These are phyloP conservation scores for Anarhynchus alexandrinus DNA, from an alignment of 2,113 vertebrate species.

Conservation along the genomic window DNA sequence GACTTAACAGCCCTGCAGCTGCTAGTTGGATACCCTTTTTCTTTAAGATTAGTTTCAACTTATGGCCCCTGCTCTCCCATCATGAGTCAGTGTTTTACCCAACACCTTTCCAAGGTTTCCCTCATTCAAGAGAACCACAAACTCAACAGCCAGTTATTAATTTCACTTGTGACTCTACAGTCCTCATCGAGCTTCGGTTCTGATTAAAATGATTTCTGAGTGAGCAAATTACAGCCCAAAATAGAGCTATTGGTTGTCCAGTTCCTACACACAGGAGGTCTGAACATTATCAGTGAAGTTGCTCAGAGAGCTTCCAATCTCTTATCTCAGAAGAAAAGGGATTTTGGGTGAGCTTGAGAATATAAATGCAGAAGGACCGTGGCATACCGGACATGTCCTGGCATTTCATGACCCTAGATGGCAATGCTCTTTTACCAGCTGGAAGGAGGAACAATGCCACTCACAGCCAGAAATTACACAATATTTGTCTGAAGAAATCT, in stretches of 20 bases:
- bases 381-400: background rate
- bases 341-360: background rate
- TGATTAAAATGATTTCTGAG: conserved; percentile 19
- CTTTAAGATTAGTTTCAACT: conserved; percentile 15
- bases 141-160: conserved; percentile 3
- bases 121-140: background rate
- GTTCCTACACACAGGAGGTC: background rate
- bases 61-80: background rate
- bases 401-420: background rate
- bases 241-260: background rate
- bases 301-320: background rate
- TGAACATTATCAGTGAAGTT: background rate
- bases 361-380: background rate
- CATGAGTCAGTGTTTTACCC: background rate
- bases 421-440: background rate
- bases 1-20: background rate
- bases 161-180: background rate
- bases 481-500: background rate
- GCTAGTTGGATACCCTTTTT: background rate
- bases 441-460: background rate
- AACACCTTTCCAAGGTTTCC: background rate
- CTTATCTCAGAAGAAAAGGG: background rate
- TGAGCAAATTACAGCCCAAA: background rate
- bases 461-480: background rate
- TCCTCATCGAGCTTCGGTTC: background rate